These are phyloP conservation scores for Vanessa cardui DNA, from an alignment of 2,888 invertebrate species.

Conservation along the genomic window DNA sequence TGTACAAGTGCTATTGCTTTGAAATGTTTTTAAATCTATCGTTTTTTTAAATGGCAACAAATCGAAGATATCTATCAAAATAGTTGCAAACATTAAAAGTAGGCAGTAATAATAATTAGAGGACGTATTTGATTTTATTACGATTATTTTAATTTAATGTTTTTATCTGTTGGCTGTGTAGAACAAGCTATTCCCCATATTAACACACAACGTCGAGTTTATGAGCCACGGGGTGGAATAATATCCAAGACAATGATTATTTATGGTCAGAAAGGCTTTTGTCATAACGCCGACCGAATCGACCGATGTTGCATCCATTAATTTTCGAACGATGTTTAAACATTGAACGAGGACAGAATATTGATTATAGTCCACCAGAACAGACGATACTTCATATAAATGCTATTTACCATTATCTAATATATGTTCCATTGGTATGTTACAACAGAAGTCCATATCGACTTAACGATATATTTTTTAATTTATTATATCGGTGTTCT, in stretches of 20 bases:
- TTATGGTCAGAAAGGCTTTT: conserved; percentile 65
- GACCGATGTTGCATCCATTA: conserved; percentile 54
- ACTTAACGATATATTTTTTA: not conserved
- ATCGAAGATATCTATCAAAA: no score
- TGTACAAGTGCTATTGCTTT: no score
- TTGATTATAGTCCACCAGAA: conserved; percentile 45
- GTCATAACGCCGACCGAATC: conserved; percentile 57
- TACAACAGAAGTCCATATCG: not conserved
- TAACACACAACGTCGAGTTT: conserved; percentile 69
- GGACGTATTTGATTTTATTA: not conserved
- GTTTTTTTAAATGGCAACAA: no score
- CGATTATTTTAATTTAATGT: not conserved
- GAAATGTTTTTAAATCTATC: no score
- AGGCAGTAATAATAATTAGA: no score
- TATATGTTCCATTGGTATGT: not conserved
- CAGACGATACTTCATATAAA: conserved; percentile 23
- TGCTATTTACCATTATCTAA: conserved; percentile 12
- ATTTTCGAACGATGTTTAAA: conserved; percentile 57
- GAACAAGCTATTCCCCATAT: conserved; percentile 48
- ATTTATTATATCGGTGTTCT: no score
- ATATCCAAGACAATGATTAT: conserved; percentile 67
- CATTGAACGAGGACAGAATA: conserved; percentile 55
- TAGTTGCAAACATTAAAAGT: no score
- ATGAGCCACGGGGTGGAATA: conserved; percentile 67
- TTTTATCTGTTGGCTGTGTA: not conserved